phyloP scores from a whole-genome alignment of 1,140 invertebrate species.

The Phymastichus coffea region DNA sequence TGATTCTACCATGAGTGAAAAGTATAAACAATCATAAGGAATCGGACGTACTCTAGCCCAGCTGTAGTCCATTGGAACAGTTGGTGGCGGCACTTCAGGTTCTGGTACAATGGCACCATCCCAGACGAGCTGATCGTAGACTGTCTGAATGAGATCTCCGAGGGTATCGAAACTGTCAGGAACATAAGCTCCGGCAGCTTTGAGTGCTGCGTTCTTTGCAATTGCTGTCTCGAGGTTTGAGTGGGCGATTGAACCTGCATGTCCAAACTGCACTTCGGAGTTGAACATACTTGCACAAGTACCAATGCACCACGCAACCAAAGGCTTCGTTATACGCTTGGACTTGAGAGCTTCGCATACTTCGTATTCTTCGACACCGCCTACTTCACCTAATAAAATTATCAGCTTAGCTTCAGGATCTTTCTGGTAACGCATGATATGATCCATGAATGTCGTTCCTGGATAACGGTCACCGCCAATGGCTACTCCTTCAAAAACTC shows the following conservation, averaged over 20 bases:
- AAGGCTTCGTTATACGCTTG: slow-evolving; percentile 85
- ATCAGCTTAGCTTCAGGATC: slow-evolving; percentile 89
- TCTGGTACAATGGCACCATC: slow-evolving; percentile 82
- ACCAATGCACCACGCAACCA: slow-evolving; percentile 98
- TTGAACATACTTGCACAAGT: slow-evolving; percentile 92
- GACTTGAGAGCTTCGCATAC: slow-evolving; percentile 87
- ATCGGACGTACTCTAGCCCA: slow-evolving; percentile 82
- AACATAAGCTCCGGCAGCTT: slow-evolving; percentile 82
- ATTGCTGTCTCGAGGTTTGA: slow-evolving; percentile 92
- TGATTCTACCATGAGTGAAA: too few species aligned
- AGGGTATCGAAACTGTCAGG: slow-evolving; percentile 93
- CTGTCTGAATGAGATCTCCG: slow-evolving; percentile 71
- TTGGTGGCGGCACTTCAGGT: slow-evolving; percentile 93
- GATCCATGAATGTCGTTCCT: slow-evolving; percentile 97
- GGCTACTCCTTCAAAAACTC: slow-evolving; percentile 96
- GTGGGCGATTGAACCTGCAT: slow-evolving; percentile 97
- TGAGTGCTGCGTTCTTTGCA: slow-evolving; percentile 87
- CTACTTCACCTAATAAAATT: slow-evolving; percentile 95
- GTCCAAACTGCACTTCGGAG: slow-evolving; percentile 98
- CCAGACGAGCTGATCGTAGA: slow-evolving; percentile 80
- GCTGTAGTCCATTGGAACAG: slow-evolving; percentile 98
- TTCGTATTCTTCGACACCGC: slow-evolving; percentile 98
- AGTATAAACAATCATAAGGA: slow-evolving; percentile 2
- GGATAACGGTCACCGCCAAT: slow-evolving; percentile 99
- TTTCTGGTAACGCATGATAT: slow-evolving; percentile 83